Percentiles rank a stretch among this genome's conserved stretches.
Conservation (phyloP, 2,113 vertebrate species). For the Puffinus mauretanicus region DNA sequence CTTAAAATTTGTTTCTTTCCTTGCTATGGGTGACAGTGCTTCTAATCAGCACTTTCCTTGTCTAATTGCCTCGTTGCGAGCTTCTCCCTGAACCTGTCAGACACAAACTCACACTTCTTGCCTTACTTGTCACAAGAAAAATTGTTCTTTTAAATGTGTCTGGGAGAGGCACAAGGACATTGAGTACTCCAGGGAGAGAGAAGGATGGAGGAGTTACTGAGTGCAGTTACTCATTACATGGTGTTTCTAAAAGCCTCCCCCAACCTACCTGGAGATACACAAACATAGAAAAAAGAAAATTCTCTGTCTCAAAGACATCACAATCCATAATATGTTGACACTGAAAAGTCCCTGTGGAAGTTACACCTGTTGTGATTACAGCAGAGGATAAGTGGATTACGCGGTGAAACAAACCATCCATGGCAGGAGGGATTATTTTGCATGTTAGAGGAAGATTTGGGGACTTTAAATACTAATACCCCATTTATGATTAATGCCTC, state of each 20-base stretch:
- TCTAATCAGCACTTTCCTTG: constrained; percentile 60
- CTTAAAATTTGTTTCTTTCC: constrained; percentile 3
- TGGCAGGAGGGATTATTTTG: background rate
- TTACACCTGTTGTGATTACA: background rate
- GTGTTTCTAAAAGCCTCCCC: background rate
- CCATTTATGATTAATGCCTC: background rate
- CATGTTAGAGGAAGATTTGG: background rate
- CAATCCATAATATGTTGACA: background rate
- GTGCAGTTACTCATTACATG: background rate
- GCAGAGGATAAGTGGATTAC: background rate
- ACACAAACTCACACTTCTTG: constrained; percentile 50
- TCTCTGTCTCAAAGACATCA: background rate
- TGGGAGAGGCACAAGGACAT: constrained; percentile 46
- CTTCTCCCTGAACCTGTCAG: constrained; percentile 63
- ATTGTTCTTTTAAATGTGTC: constrained; percentile 55
- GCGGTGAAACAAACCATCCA: background rate
- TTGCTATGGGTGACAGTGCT: background rate
- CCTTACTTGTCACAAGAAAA: constrained; percentile 57
- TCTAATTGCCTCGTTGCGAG: constrained; percentile 62
- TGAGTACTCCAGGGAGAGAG: constrained; percentile 24
- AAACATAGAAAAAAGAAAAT: background rate
- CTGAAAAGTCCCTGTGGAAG: constrained; percentile 1
- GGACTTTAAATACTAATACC: background rate
- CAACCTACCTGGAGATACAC: background rate
- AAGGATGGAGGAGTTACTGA: constrained; percentile 29